Base-by-base conservation (phyloP, 2,113 vertebrate species). In the Elanoides forficatus region DNA sequence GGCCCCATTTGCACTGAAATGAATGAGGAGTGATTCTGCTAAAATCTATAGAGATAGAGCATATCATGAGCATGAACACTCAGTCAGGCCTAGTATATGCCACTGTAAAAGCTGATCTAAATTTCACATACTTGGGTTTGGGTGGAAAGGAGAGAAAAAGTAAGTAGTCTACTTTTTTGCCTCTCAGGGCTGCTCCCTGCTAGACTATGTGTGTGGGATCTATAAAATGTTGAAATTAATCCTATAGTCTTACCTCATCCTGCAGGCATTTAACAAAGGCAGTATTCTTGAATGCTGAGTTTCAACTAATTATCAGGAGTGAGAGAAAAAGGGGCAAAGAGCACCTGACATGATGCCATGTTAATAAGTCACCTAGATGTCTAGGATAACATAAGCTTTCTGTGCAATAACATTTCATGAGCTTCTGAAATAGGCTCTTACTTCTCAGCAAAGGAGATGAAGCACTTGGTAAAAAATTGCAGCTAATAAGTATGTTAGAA, bases 211-310 rank as follows among this genome's bases (percentile, higher is more conserved):
- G 59, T 30, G 40, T n/a, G 23, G n/a, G 23, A 19, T 81, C 86
- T 90, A 56, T 67, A 38, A 88, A 86, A 48, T 68, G 34, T 11
- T 97, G 96, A 90, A 95, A 91, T 95, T 90, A 93, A 81, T 97
- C 80, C 92, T 90, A 78, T 62, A 95, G 63, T 30, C 74, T 97
- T 97, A 97, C 90, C 80, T 98, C 97, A 97, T 89, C 78, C 55
- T 60, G 47, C 71, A 97, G 94, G 92, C 90, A 98, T 98, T 95
- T 97, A 97, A 98, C 97, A 98, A 97, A 98, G 93, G 79, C 91
- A 95, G 90, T 68, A 78, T 98, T 98, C 94, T 86, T 97, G 92
- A 97, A 95, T 83, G 73, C 58, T 66, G 70, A 81, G 56, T 96
- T 96, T 92, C 82, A 91, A 59, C 90, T 98, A 96, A 97, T 97